Conservation (phyloP, 2,888 invertebrate genomes). For the Tipula confusa region DNA sequence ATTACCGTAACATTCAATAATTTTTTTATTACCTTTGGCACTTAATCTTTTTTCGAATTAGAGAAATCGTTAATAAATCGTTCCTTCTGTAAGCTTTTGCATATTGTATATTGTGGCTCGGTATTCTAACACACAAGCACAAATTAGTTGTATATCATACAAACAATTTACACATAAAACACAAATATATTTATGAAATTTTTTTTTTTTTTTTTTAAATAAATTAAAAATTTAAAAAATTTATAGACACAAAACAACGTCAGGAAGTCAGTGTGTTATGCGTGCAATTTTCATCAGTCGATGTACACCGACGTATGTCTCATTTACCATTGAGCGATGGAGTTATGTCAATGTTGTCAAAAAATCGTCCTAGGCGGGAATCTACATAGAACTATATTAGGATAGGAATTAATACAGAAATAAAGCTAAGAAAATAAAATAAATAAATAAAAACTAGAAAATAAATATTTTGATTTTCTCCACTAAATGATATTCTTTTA, state of each 20-base stretch:
- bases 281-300: conserved; percentile 3
- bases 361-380: conserved; percentile 38
- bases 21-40: no score
- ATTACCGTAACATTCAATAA: no score
- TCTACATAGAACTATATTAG: conserved; percentile 37
- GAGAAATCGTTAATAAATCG: no score
- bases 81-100: no score
- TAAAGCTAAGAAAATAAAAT: no score
- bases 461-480: not conserved
- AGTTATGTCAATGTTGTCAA: conserved; percentile 38
- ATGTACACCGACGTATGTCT: conserved; percentile 36
- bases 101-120: no score
- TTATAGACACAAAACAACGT: conserved; percentile 29
- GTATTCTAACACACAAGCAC: not conserved
- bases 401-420: not conserved
- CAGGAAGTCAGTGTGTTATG: conserved; percentile 20
- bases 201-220: not conserved
- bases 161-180: not conserved
- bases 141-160: not conserved
- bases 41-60: no score
- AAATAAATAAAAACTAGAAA: not conserved
- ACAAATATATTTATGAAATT: not conserved
- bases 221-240: not conserved
- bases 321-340: conserved; percentile 38
- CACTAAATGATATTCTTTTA: not conserved